These are phyloP conservation scores for Struthio camelus DNA, from an alignment of 2,113 vertebrate species.

Conservation along the genomic window DNA sequence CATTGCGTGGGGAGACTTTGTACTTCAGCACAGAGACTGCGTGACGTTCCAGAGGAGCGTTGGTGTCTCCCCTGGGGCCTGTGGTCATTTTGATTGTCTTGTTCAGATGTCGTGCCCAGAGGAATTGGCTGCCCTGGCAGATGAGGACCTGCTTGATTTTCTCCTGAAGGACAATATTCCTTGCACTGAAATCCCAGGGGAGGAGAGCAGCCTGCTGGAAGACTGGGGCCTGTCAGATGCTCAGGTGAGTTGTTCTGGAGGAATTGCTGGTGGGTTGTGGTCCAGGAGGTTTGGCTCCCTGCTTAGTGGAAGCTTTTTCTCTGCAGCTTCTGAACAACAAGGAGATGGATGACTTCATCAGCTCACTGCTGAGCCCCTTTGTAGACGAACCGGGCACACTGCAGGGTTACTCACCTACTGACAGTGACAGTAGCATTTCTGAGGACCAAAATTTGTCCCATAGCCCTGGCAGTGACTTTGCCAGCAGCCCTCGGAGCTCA, in stretches of 20 bases:
- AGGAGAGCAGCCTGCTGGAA: constrained; percentile 54
- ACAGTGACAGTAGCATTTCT: constrained; percentile 77
- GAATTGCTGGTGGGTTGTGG: not conserved
- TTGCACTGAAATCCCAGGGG: constrained; percentile 53
- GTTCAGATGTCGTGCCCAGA: constrained; percentile 75
- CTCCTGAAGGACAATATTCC: constrained; percentile 72
- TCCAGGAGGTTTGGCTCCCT: not conserved
- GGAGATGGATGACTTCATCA: constrained; percentile 85
- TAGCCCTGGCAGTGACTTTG: not conserved
- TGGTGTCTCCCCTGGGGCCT: not conserved
- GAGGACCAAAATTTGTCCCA: constrained; percentile 67
- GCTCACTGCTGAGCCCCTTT: constrained; percentile 72
- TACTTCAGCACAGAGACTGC: not conserved
- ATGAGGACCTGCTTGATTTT: constrained; percentile 81
- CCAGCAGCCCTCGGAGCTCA: constrained; percentile 47
- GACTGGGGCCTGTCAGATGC: constrained; percentile 76
- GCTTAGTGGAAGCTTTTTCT: not conserved
- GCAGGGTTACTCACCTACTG: constrained; percentile 66
- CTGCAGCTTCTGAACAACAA: constrained; percentile 78
- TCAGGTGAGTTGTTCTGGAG: constrained; percentile 74
- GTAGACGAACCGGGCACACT: constrained; percentile 39
- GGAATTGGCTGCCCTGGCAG: constrained; percentile 67
- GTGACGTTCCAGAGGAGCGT: not conserved
- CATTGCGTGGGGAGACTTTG: rapidly evolving
- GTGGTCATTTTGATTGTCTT: not conserved